phyloP scores from a whole-genome alignment of 2,113 vertebrate species.

The Siniperca chuatsi region DNA sequence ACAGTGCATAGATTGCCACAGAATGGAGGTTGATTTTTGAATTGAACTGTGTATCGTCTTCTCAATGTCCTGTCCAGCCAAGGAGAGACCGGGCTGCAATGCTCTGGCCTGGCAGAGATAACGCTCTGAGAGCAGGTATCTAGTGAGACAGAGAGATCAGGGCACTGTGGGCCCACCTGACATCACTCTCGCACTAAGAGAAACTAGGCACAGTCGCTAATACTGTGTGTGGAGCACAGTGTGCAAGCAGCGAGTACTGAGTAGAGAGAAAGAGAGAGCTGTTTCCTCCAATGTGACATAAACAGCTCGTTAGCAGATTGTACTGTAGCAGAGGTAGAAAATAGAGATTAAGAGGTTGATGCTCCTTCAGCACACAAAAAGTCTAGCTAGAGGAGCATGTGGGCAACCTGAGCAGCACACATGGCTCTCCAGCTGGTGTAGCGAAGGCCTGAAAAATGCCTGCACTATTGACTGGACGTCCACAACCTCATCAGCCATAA shows the following conservation, averaged over 20 bases:
- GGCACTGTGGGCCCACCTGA: neutral
- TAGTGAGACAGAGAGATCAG: neutral
- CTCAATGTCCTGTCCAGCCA: neutral
- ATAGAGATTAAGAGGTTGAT: neutral
- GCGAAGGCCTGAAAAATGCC: neutral
- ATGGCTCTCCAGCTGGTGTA: neutral
- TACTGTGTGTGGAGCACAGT: neutral
- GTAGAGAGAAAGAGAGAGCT: neutral
- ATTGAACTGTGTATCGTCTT: neutral
- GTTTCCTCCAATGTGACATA: neutral
- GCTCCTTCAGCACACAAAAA: neutral
- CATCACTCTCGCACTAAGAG: neutral
- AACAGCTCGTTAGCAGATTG: neutral
- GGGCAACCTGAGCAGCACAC: neutral
- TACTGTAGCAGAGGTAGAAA: neutral
- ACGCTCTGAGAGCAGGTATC: neutral
- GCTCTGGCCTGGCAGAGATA: conserved; percentile 14
- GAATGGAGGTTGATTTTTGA: neutral
- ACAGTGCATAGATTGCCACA: neutral
- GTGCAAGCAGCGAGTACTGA: neutral
- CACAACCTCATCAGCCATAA: neutral
- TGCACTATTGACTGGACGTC: neutral
- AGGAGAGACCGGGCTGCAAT: neutral
- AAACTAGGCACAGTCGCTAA: neutral
- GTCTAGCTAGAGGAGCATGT: neutral